These are phyloP conservation scores for Potamarius usumacintae DNA, from an alignment of 2,113 vertebrate genomes.

Conservation along the genomic window DNA sequence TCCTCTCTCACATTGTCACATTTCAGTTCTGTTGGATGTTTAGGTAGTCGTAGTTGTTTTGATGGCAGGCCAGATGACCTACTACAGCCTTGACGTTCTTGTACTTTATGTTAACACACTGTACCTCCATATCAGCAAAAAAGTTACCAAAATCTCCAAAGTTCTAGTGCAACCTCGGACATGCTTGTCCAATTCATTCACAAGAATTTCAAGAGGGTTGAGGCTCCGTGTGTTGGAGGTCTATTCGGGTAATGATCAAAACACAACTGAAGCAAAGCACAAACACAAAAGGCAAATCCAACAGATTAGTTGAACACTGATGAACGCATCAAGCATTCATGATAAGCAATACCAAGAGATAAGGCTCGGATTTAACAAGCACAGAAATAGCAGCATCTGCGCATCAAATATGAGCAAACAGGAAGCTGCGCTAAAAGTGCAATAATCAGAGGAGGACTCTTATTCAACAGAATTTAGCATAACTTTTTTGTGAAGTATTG, in stretches of 20 bases:
- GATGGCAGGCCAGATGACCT: too few species aligned
- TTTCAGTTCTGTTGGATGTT: too few species aligned
- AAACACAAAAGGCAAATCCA: not conserved
- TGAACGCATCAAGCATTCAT: not conserved
- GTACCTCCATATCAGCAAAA: not conserved
- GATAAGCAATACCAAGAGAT: not conserved
- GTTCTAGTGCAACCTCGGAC: not conserved
- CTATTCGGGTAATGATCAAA: not conserved
- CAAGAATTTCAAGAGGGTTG: not conserved
- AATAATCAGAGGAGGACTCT: not conserved
- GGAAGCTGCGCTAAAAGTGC: not conserved
- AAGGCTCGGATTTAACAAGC: not conserved
- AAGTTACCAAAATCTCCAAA: not conserved
- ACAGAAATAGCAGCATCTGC: not conserved
- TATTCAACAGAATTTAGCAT: not conserved
- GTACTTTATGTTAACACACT: not conserved
- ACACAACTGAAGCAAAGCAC: not conserved
- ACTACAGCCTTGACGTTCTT: not conserved
- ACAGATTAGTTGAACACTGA: not conserved
- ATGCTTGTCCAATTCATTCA: not conserved
- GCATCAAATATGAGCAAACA: not conserved
- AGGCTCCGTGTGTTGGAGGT: not conserved
- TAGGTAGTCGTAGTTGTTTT: too few species aligned
- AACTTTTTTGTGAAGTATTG: not conserved
- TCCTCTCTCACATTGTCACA: too few species aligned